Conservation (phyloP, 1,140 invertebrate genomes). For the Calycopis cecrops region DNA sequence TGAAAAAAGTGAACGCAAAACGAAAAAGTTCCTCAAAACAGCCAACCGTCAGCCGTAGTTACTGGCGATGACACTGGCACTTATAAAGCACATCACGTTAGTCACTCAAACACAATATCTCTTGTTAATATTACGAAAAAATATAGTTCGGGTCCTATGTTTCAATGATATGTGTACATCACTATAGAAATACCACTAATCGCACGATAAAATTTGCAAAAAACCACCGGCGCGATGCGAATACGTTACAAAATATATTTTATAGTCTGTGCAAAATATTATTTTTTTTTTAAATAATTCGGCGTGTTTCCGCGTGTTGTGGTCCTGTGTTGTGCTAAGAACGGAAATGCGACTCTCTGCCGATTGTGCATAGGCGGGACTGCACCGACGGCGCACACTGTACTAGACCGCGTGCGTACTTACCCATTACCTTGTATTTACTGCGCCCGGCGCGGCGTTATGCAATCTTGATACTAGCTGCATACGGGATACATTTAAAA, state of each 20-base stretch:
- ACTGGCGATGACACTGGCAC: constrained; percentile 51
- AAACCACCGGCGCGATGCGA: constrained; percentile 59
- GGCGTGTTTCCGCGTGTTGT: constrained; percentile 64
- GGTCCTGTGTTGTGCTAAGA: constrained; percentile 47
- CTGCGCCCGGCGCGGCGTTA: constrained; percentile 44
- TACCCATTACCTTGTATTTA: constrained; percentile 75
- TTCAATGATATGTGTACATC: constrained; percentile 67
- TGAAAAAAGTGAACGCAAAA: constrained; percentile 41
- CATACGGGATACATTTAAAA: constrained; percentile 24
- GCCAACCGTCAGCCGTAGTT: constrained; percentile 49
- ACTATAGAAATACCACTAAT: constrained; percentile 52
- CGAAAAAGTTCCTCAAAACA: constrained; percentile 44
- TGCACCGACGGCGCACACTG: constrained; percentile 62
- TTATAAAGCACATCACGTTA: constrained; percentile 52
- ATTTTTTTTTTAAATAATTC: constrained; percentile 47
- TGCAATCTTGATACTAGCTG: constrained; percentile 52
- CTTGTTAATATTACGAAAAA: constrained; percentile 43
- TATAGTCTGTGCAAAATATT: constrained; percentile 43
- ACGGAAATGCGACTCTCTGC: constrained; percentile 67
- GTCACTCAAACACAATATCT: constrained; percentile 58
- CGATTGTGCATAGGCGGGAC: constrained; percentile 70
- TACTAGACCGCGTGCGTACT: constrained; percentile 71
- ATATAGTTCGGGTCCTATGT: constrained; percentile 67
- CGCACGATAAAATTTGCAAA: constrained; percentile 46
- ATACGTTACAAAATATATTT: constrained; percentile 48